phyloP scores from a whole-genome alignment of 2,888 invertebrate genomes.

The Calephelis perditalis region DNA sequence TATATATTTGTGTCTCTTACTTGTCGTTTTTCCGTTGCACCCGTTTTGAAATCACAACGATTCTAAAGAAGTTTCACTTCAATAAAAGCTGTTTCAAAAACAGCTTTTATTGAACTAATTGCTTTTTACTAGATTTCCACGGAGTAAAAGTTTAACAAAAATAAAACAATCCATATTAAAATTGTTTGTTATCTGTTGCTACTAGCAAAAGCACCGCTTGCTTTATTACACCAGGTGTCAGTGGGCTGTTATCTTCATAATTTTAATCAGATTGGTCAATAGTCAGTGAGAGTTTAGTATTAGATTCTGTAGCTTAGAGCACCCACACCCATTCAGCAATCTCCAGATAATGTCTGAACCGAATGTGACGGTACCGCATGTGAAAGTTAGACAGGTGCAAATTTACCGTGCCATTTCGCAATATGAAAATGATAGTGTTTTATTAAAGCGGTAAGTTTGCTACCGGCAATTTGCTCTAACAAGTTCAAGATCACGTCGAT shows the following conservation, averaged over 20 bases:
- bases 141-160: no score
- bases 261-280: conserved; percentile 12
- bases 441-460: conserved; percentile 38
- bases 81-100: no score
- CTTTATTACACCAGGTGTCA: conserved; percentile 1
- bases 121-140: no score
- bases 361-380: conserved; percentile 9
- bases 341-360: conserved; percentile 4
- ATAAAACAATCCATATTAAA: no score
- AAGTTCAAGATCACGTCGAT: conserved; percentile 61
- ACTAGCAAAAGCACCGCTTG: neutral
- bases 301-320: conserved; percentile 21
- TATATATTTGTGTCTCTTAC: no score
- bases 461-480: conserved; percentile 42
- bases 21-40: no score
- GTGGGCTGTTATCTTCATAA: conserved; percentile 12
- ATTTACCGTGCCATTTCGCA: conserved; percentile 44
- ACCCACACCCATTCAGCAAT: conserved; percentile 26
- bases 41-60: no score
- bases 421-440: conserved; percentile 35
- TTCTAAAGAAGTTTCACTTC: no score
- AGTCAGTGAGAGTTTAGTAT: conserved; percentile 9
- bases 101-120: no score
- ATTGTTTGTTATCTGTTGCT: neutral
- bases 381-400: conserved; percentile 45